phyloP scores from a whole-genome alignment of 2,888 invertebrate genomes.

The Cactoblastis cactorum region DNA sequence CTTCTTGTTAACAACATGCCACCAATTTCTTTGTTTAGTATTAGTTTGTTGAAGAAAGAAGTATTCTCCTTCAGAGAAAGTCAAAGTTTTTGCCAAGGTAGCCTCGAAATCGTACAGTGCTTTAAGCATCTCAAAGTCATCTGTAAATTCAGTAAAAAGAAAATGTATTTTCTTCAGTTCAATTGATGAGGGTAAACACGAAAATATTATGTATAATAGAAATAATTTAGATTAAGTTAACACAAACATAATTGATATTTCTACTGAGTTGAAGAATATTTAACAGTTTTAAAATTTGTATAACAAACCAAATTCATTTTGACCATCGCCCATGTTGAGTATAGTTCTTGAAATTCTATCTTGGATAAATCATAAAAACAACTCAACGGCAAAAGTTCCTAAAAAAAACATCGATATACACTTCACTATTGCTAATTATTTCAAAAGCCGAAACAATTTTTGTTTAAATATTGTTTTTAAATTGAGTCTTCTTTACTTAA shows the following conservation, averaged over 20 bases:
- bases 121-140: constrained; percentile 89
- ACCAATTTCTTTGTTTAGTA: constrained; percentile 91
- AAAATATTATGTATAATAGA: no score
- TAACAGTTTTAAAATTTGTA: background rate
- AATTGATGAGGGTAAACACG: no score
- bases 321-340: constrained; percentile 1
- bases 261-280: no score
- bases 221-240: no score
- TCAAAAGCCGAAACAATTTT: no score
- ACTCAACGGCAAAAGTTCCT: no score
- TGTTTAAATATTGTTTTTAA: no score
- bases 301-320: constrained; percentile 11
- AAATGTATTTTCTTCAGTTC: no score
- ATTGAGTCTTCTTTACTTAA: no score
- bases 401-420: no score
- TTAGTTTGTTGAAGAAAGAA: constrained; percentile 89
- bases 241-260: no score
- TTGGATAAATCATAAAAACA: background rate
- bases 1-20: constrained; percentile 91
- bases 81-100: constrained; percentile 89
- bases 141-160: constrained; percentile 54
- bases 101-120: constrained; percentile 92
- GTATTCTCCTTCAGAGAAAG: constrained; percentile 88
- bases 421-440: no score
- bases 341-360: constrained; percentile 5